A percentile compares a stretch with the other conserved stretches of the same genome.
Conservation (phyloP, 1,140 invertebrate species). For the Physella acuta region DNA sequence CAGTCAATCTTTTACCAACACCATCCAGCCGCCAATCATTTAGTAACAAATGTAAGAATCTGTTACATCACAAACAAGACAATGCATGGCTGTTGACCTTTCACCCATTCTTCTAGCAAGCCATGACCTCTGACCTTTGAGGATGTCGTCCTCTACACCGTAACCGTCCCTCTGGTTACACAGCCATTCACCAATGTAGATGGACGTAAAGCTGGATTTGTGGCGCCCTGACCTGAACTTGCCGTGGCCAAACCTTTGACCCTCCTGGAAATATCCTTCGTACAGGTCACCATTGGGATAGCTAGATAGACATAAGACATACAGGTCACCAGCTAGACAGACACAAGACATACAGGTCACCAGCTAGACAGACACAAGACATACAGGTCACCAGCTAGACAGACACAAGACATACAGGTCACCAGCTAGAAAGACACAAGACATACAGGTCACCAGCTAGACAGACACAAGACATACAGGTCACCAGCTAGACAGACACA, state of each 20-base stretch:
- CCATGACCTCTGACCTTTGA: slow-evolving; percentile 75
- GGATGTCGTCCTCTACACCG: slow-evolving; percentile 83
- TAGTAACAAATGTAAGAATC: too few relatives aligned
- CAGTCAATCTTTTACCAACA: too few relatives aligned
- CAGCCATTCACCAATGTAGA: slow-evolving; percentile 85
- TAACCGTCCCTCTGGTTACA: slow-evolving; percentile 77
- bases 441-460: too few relatives aligned
- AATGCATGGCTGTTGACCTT: slow-evolving; percentile 77
- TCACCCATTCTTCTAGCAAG: slow-evolving; percentile 83
- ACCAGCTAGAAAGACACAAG: too few relatives aligned
- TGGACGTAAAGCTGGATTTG: slow-evolving; percentile 71
- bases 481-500: too few relatives aligned
- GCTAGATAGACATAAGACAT: slow-evolving; percentile 56
- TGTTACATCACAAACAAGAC: slow-evolving; percentile 84
- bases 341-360: too few relatives aligned
- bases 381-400: too few relatives aligned
- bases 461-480: too few relatives aligned
- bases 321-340: too few relatives aligned
- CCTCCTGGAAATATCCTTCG: slow-evolving; percentile 83
- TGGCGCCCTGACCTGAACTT: slow-evolving; percentile 78
- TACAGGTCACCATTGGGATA: slow-evolving; percentile 74
- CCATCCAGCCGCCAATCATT: too few relatives aligned
- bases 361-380: too few relatives aligned
- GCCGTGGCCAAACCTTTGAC: slow-evolving; percentile 80
- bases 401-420: too few relatives aligned